Conservation (phyloP, 1,140 invertebrate species). For the Chironomus striatipennis region DNA sequence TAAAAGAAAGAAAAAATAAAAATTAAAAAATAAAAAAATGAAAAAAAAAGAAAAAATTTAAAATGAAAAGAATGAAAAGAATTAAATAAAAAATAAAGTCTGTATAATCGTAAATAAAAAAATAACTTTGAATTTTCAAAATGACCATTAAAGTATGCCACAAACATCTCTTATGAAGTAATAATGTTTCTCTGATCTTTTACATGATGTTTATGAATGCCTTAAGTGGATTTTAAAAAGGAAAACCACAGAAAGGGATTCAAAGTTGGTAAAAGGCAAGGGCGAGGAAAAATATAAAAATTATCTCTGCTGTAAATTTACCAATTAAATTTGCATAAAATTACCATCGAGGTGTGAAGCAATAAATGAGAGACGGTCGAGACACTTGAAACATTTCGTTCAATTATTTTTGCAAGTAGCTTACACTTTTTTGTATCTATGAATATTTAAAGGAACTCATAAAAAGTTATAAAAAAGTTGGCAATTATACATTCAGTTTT, state of each 20-base stretch:
- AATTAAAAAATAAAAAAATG: no score
- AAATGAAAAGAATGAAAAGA: not conserved
- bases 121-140: not conserved
- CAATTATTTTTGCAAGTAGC: not conserved
- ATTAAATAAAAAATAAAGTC: not conserved
- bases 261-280: not conserved
- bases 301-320: not conserved
- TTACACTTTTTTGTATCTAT: not conserved
- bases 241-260: not conserved
- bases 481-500: conserved; percentile 9
- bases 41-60: not conserved
- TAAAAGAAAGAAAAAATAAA: no score
- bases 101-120: not conserved
- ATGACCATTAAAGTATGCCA: conserved; percentile 6
- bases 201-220: not conserved
- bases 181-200: conserved; percentile 11
- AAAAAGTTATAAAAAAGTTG: conserved; percentile 1
- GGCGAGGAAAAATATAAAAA: not conserved
- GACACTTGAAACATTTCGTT: not conserved
- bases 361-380: not conserved
- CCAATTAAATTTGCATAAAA: conserved; percentile 21
- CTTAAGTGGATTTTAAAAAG: not conserved
- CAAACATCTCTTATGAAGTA: conserved; percentile 16
- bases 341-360: conserved; percentile 7
- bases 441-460: not conserved